These are phyloP conservation scores for Cantharis flavilabris DNA, from an alignment of 2,888 invertebrate genomes.

Conservation along the genomic window DNA sequence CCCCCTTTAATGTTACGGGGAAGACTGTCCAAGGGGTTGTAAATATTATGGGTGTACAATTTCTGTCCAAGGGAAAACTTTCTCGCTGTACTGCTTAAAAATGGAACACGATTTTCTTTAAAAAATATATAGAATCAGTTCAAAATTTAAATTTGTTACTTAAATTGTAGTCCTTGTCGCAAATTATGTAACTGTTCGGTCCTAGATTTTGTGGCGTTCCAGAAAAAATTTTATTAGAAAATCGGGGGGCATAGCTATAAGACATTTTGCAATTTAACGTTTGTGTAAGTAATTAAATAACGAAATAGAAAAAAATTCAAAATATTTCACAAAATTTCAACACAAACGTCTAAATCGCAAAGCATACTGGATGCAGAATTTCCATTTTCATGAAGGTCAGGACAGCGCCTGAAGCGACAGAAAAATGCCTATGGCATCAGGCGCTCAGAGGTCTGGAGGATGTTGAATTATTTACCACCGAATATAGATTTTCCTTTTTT, in stretches of 20 bases:
- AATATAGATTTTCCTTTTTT: background rate
- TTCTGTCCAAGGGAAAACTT: conserved; percentile 12
- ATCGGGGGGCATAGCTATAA: background rate
- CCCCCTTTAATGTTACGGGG: conserved; percentile 35
- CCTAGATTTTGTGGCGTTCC: background rate
- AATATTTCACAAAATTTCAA: background rate
- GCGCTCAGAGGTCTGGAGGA: background rate
- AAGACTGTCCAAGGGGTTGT: conserved; percentile 2
- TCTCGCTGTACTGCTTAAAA: conserved; percentile 29
- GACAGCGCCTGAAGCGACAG: background rate
- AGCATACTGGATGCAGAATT: background rate
- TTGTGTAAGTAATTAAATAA: background rate
- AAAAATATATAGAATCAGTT: background rate
- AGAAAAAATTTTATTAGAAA: background rate
- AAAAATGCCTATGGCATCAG: background rate
- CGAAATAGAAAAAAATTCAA: background rate
- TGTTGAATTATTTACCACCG: background rate
- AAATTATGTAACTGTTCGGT: background rate
- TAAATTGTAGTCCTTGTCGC: background rate
- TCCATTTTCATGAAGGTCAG: background rate
- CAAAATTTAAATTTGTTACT: background rate
- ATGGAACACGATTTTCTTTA: conserved; percentile 36
- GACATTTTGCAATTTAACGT: background rate
- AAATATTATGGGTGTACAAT: conserved; percentile 23
- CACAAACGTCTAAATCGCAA: background rate